These are phyloP conservation scores for Phania funesta DNA, from an alignment of 2,888 invertebrate genomes.

Conservation along the genomic window DNA sequence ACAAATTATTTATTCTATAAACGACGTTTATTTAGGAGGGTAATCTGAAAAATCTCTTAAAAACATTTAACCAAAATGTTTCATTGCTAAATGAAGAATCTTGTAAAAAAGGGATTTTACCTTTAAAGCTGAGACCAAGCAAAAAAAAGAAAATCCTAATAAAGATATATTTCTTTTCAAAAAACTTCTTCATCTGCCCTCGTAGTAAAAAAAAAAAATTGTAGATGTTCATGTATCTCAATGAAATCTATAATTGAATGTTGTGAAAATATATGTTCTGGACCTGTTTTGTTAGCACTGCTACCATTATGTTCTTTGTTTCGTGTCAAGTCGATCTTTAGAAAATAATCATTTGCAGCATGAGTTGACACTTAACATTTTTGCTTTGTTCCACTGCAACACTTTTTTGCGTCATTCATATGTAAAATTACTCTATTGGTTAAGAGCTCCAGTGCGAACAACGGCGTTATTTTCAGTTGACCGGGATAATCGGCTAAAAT, in stretches of 20 bases:
- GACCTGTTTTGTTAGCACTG: constrained; percentile 22
- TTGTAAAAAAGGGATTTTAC: too few species aligned
- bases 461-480: too few species aligned
- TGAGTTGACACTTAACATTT: constrained; percentile 41
- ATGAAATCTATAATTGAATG: constrained; percentile 38
- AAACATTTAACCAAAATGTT: too few species aligned
- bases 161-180: too few species aligned
- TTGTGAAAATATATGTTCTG: background rate
- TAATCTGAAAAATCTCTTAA: background rate
- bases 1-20: constrained; percentile 45
- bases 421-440: constrained; percentile 13
- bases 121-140: too few species aligned
- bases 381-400: background rate
- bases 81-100: too few species aligned
- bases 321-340: background rate
- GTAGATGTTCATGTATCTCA: constrained; percentile 22
- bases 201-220: background rate
- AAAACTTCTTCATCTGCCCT: background rate
- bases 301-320: constrained; percentile 13
- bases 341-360: constrained; percentile 35
- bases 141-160: too few species aligned
- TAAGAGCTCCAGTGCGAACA: background rate
- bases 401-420: constrained; percentile 33
- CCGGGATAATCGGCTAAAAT: too few species aligned
- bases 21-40: constrained; percentile 15